Conservation (phyloP, 2,888 invertebrate genomes). For the Exephanes ischioxanthus region DNA sequence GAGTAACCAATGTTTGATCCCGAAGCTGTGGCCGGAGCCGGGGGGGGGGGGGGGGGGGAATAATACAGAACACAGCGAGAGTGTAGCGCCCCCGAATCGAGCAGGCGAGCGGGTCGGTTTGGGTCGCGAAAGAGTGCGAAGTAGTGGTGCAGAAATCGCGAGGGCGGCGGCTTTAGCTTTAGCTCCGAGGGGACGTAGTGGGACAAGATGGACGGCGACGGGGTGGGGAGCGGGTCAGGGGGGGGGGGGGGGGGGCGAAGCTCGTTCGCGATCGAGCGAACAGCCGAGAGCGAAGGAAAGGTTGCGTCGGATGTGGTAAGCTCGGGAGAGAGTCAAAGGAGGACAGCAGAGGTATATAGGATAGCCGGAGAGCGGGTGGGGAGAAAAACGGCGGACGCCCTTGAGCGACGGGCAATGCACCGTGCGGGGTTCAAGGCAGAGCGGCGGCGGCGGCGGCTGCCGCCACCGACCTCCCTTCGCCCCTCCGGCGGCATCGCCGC, state of each 20-base stretch:
- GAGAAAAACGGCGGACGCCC: slow-evolving; percentile 82
- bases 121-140: slow-evolving; percentile 65
- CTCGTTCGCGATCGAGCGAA: slow-evolving; percentile 25
- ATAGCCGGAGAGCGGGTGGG: slow-evolving; percentile 61
- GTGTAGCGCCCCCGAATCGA: slow-evolving; percentile 71
- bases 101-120: slow-evolving; percentile 70
- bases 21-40: neutral
- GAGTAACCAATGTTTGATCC: neutral
- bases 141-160: slow-evolving; percentile 54
- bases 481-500: slow-evolving; percentile 50
- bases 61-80: slow-evolving; percentile 27
- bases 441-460: slow-evolving; percentile 78
- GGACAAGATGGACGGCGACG: neutral
- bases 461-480: slow-evolving; percentile 70
- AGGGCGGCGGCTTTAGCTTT: slow-evolving; percentile 50
- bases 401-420: slow-evolving; percentile 85
- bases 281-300: slow-evolving; percentile 10
- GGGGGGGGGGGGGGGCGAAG: slow-evolving; percentile 16
- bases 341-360: slow-evolving; percentile 36
- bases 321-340: slow-evolving; percentile 10
- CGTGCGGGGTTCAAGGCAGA: slow-evolving; percentile 85
- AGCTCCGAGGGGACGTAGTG: slow-evolving; percentile 7
- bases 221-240: slow-evolving; percentile 60
- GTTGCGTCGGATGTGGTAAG: slow-evolving; percentile 1
- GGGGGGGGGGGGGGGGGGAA: neutral